phyloP scores from a whole-genome alignment of 2,797 vertebrate genomes.

The Muscicapa striata region DNA sequence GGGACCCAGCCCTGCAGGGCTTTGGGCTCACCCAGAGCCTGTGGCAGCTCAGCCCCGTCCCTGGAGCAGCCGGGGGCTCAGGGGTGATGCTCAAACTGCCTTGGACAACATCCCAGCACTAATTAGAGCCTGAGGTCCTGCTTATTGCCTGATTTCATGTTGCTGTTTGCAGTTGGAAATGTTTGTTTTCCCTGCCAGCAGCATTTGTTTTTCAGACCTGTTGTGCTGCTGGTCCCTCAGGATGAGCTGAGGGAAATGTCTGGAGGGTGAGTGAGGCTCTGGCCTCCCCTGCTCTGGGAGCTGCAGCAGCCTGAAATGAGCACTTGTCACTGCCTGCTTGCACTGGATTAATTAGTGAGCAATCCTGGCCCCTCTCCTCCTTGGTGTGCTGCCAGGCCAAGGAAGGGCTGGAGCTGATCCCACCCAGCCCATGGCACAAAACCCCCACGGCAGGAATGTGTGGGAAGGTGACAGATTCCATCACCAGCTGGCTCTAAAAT shows the following conservation, averaged over 20 bases:
- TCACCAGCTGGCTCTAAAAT: too few species aligned
- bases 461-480: too few species aligned
- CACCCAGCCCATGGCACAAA: neutral
- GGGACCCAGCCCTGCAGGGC: too few species aligned
- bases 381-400: neutral
- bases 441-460: neutral
- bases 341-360: neutral
- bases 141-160: neutral
- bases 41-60: too few species aligned
- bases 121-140: neutral
- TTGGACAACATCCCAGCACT: neutral
- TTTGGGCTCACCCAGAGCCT: too few species aligned
- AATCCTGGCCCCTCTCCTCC: neutral
- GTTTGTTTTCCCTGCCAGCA: neutral
- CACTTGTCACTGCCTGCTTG: neutral
- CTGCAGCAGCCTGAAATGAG: neutral
- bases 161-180: neutral
- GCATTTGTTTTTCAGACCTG: neutral
- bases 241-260: neutral
- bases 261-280: accelerated
- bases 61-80: too few species aligned
- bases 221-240: neutral
- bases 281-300: neutral
- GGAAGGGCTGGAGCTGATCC: neutral
- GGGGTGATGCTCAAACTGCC: too few species aligned